Evolutionary conservation across 2,113 vertebrate species (phyloP).

Genomic region (Eidolon helvum): DNA sequence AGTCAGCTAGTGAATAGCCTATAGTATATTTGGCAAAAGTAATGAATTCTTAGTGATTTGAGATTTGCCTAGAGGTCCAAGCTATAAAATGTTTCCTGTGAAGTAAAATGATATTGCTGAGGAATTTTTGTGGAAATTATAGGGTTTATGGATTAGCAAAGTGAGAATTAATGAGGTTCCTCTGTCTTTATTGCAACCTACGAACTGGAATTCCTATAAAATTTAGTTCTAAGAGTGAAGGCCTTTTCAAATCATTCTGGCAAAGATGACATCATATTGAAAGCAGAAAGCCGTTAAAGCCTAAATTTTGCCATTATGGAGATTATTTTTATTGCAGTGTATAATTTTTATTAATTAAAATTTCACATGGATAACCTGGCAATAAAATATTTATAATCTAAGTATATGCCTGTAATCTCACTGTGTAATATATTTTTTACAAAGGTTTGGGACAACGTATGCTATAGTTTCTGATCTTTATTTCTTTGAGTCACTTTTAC

Average conservation of each 20-base stretch:
- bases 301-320: constrained; percentile 36
- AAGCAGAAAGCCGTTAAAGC: constrained; percentile 45
- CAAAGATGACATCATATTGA: constrained; percentile 42
- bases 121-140: constrained; percentile 68
- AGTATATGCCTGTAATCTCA: background rate
- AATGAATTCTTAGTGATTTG: constrained; percentile 72
- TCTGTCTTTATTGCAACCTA: constrained; percentile 49
- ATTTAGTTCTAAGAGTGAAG: constrained; percentile 51
- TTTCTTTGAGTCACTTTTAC: constrained; percentile 47
- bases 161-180: constrained; percentile 72
- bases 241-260: constrained; percentile 26
- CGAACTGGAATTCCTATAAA: constrained; percentile 57
- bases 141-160: constrained; percentile 72
- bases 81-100: constrained; percentile 71
- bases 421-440: constrained; percentile 20
- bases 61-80: constrained; percentile 64
- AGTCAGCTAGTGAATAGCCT: constrained; percentile 55
- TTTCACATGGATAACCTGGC: constrained; percentile 52
- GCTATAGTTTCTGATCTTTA: constrained; percentile 57
- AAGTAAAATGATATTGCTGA: constrained; percentile 68
- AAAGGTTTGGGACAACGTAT: constrained; percentile 12
- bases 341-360: constrained; percentile 71
- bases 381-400: constrained; percentile 59
- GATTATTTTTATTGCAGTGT: constrained; percentile 54
- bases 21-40: constrained; percentile 67